phyloP scores from a whole-genome alignment of 2,797 vertebrate species.

The Vultur gryphus region DNA sequence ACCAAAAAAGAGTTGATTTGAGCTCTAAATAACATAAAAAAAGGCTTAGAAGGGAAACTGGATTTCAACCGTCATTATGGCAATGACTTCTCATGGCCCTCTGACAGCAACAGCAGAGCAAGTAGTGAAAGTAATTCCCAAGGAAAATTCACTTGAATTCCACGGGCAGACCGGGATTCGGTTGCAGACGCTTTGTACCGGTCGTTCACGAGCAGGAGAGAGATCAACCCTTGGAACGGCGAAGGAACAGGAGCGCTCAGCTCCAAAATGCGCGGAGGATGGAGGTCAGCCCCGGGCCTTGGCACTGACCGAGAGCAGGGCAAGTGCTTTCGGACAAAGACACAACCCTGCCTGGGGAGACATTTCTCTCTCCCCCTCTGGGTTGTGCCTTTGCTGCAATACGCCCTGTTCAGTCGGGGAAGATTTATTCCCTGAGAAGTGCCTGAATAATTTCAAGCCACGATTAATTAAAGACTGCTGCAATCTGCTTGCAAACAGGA shows the following conservation, averaged over 20 bases:
- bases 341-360: background rate
- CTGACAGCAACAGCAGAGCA: constrained; percentile 10
- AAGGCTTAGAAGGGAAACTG: constrained; percentile 56
- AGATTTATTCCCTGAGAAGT: constrained; percentile 51
- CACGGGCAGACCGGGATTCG: background rate
- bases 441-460: constrained; percentile 42
- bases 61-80: constrained; percentile 44
- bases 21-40: constrained; percentile 35
- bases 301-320: background rate
- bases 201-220: background rate
- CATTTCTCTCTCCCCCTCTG: background rate
- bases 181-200: background rate
- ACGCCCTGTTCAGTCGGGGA: background rate
- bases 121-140: constrained; percentile 53
- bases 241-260: background rate
- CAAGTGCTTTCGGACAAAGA: background rate
- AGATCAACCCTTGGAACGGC: background rate
- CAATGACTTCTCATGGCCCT: constrained; percentile 49
- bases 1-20: constrained; percentile 45
- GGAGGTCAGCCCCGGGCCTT: constrained; percentile 19
- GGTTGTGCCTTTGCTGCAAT: background rate
- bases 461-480: constrained; percentile 47
- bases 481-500: constrained; percentile 32
- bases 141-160: constrained; percentile 30
- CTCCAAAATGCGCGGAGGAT: background rate